A percentile compares a stretch with the other conserved stretches of the same genome.
Conservation (phyloP, 2,113 vertebrate species). For the Nothoprocta pentlandii region DNA sequence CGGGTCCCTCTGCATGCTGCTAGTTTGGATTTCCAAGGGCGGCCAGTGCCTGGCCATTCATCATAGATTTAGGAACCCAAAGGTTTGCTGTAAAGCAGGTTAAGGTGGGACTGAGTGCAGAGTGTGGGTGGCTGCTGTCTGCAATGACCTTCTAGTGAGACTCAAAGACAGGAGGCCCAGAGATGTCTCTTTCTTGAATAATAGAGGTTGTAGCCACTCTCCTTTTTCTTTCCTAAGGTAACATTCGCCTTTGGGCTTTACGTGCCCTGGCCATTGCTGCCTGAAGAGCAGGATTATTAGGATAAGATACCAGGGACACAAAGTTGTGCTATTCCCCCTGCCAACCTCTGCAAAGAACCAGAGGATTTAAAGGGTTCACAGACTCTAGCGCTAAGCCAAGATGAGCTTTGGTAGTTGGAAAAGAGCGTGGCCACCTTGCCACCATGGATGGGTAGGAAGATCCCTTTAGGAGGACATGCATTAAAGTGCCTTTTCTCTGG, state of each 20-base stretch:
- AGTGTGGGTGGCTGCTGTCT: neutral
- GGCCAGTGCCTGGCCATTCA: neutral
- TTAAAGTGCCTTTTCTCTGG: neutral
- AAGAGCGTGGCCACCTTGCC: neutral
- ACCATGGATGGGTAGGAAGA: accelerated
- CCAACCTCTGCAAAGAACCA: neutral
- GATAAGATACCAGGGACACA: neutral
- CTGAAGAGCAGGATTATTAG: neutral
- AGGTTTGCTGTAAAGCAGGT: neutral
- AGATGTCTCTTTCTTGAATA: neutral
- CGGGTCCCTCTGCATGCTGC: accelerated
- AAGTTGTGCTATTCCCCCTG: neutral
- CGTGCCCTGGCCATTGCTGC: neutral
- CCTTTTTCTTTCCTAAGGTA: neutral
- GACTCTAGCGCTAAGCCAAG: neutral
- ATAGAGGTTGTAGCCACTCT: neutral
- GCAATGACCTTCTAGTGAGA: neutral
- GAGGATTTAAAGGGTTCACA: neutral
- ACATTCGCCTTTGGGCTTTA: neutral
- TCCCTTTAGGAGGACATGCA: accelerated
- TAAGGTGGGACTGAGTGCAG: neutral
- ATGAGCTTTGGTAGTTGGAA: neutral
- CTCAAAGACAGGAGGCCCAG: neutral
- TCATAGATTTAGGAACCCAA: neutral
- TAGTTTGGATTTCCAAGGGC: neutral